Percentiles rank a stretch among this genome's conserved stretches.
These are phyloP conservation scores for Dysmachus trigonus DNA, from an alignment of 2,888 invertebrate genomes.

Conservation along the genomic window DNA sequence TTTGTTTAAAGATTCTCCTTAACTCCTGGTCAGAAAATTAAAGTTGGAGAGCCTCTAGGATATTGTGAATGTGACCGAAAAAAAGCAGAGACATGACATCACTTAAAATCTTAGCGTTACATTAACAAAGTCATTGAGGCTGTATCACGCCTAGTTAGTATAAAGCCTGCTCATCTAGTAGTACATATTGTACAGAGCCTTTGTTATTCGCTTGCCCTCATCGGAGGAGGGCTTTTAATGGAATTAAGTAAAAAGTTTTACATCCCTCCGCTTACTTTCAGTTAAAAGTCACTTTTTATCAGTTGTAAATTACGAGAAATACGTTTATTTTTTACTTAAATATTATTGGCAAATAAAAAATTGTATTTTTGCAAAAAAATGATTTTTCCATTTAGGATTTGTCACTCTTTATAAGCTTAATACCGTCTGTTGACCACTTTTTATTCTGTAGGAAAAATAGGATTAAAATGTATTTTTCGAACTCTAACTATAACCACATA, in stretches of 20 bases:
- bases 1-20: constrained; percentile 69
- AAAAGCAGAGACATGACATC: neutral
- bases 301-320: neutral
- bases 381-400: neutral
- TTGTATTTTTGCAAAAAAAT: neutral
- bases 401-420: constrained; percentile 28
- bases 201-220: neutral
- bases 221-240: neutral
- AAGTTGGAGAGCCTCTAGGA: constrained; percentile 69
- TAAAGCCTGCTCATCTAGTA: constrained; percentile 6
- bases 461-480: neutral
- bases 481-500: constrained; percentile 16
- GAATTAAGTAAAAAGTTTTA: neutral
- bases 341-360: neutral
- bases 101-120: neutral
- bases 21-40: constrained; percentile 71
- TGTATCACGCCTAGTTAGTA: neutral
- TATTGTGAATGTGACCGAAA: neutral
- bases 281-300: neutral
- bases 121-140: neutral
- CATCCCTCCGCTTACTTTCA: neutral
- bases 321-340: neutral
- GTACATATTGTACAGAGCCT: constrained; percentile 35
- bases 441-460: constrained; percentile 52
- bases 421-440: constrained; percentile 61